Conservation (phyloP, 2,113 vertebrate species). For the Protomyctophum bolini region DNA sequence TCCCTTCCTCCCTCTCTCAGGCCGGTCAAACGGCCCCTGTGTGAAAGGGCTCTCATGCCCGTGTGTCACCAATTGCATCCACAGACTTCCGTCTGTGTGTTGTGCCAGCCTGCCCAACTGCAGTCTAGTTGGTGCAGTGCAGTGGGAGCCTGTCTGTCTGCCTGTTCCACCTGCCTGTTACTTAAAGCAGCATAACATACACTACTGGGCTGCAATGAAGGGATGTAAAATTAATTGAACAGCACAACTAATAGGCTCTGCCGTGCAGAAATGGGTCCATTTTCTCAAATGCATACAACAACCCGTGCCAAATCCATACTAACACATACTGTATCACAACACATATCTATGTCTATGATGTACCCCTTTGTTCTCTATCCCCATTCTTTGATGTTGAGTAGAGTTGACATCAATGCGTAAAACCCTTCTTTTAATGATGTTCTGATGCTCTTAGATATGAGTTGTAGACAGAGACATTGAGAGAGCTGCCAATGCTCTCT, state of each 20-base stretch:
- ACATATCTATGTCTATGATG: background rate
- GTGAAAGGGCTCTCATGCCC: background rate
- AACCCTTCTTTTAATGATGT: slow-evolving; percentile 36
- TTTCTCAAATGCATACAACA: background rate
- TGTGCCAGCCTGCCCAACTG: background rate
- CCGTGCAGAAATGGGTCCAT: background rate
- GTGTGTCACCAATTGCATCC: background rate
- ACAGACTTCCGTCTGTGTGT: background rate
- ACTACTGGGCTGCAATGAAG: background rate
- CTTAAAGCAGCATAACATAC: background rate
- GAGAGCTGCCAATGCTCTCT: slow-evolving; percentile 38
- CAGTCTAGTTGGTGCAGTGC: slow-evolving; percentile 14
- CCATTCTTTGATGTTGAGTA: slow-evolving; percentile 26
- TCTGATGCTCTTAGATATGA: background rate
- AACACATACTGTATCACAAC: slow-evolving; percentile 4
- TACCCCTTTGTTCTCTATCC: background rate
- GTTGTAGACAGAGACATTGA: background rate
- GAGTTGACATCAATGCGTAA: slow-evolving; percentile 39
- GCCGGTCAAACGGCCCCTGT: too few relatives aligned
- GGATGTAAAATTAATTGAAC: background rate
- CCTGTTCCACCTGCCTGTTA: slow-evolving; percentile 1
- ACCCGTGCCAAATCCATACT: background rate
- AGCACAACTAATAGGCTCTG: background rate
- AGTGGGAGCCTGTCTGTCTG: background rate
- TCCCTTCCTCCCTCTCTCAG: background rate